A percentile compares a stretch with the other conserved stretches of the same genome.
These are phyloP conservation scores for Adineta ricciae DNA, from an alignment of 2,888 invertebrate genomes.

Conservation along the genomic window DNA sequence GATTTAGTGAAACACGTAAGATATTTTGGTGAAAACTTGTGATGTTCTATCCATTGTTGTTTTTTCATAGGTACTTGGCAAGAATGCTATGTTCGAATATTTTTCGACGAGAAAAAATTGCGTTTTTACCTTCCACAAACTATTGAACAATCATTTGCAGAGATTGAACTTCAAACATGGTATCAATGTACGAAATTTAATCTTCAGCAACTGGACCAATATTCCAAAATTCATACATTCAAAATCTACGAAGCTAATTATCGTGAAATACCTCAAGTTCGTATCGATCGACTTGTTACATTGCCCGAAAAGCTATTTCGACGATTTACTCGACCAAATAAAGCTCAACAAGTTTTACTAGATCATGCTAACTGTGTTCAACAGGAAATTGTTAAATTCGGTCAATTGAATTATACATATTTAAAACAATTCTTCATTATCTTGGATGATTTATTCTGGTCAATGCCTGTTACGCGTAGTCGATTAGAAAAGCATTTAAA, in stretches of 20 bases:
- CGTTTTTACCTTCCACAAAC: slow-evolving; percentile 11
- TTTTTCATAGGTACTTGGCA: slow-evolving; percentile 26
- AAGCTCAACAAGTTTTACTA: slow-evolving; percentile 18
- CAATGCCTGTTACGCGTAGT: slow-evolving; percentile 24
- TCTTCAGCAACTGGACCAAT: slow-evolving; percentile 89
- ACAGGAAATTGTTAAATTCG: slow-evolving; percentile 33
- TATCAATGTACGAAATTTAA: slow-evolving; percentile 38
- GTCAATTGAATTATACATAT: slow-evolving; percentile 28
- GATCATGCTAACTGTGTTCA: slow-evolving; percentile 29
- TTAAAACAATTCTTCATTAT: slow-evolving; percentile 28
- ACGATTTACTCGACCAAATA: slow-evolving; percentile 32
- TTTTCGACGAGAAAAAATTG: not conserved
- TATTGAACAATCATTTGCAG: slow-evolving; percentile 16
- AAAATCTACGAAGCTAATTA: slow-evolving; percentile 71
- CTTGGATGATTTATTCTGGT: slow-evolving; percentile 32
- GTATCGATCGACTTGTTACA: slow-evolving; percentile 29
- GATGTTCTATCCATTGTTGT: not conserved
- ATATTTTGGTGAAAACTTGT: not conserved
- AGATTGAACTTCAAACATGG: slow-evolving; percentile 29
- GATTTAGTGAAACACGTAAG: slow-evolving; percentile 23
- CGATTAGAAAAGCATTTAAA: slow-evolving; percentile 42
- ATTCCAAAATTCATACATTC: slow-evolving; percentile 95
- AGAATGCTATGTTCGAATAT: slow-evolving; percentile 28
- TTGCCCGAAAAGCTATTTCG: slow-evolving; percentile 32
- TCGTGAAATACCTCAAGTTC: slow-evolving; percentile 29